A percentile compares a stretch with the other conserved stretches of the same genome.
phyloP scores from a whole-genome alignment of 2,888 invertebrate genomes.

The Leucozona laternaria region DNA sequence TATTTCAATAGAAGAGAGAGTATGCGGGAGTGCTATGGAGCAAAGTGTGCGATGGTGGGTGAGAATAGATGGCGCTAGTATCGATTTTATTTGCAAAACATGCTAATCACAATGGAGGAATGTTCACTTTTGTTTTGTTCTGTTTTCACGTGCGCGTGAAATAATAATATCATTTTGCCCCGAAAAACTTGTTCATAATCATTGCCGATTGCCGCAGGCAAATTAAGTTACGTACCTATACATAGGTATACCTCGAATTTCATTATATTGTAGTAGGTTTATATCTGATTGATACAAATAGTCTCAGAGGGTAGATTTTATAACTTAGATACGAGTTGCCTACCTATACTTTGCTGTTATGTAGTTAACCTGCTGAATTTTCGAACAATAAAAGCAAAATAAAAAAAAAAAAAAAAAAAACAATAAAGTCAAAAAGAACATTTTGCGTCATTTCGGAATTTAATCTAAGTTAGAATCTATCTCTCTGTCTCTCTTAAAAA shows the following conservation, averaged over 20 bases:
- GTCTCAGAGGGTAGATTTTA: slow-evolving; percentile 30
- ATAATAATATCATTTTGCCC: slow-evolving; percentile 8
- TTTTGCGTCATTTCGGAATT: slow-evolving; percentile 35
- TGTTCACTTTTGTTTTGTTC: not conserved
- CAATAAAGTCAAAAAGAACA: slow-evolving; percentile 18
- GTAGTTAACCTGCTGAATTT: slow-evolving; percentile 31
- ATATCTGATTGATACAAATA: slow-evolving; percentile 43
- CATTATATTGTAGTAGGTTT: too few species aligned
- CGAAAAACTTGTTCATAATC: slow-evolving; percentile 28
- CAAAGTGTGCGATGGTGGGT: too few species aligned
- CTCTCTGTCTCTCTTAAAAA: slow-evolving; percentile 5
- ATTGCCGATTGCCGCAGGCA: slow-evolving; percentile 27
- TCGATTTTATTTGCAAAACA: slow-evolving; percentile 51
- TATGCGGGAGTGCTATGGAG: not conserved
- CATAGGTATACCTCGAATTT: slow-evolving; percentile 9
- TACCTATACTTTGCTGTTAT: too few species aligned
- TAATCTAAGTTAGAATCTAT: slow-evolving; percentile 37
- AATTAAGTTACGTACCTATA: not conserved
- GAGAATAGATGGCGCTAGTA: slow-evolving; percentile 2
- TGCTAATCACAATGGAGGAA: slow-evolving; percentile 35
- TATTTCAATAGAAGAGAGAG: slow-evolving; percentile 36
- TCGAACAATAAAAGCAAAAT: not conserved
- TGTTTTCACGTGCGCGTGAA: slow-evolving; percentile 13
- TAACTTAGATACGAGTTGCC: not conserved
- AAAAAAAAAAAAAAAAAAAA: not conserved